A percentile compares a stretch with the other conserved stretches of the same genome.
Evolutionary conservation across 2,888 invertebrate species (phyloP).

Genomic region (Diabrotica balteata): DNA sequence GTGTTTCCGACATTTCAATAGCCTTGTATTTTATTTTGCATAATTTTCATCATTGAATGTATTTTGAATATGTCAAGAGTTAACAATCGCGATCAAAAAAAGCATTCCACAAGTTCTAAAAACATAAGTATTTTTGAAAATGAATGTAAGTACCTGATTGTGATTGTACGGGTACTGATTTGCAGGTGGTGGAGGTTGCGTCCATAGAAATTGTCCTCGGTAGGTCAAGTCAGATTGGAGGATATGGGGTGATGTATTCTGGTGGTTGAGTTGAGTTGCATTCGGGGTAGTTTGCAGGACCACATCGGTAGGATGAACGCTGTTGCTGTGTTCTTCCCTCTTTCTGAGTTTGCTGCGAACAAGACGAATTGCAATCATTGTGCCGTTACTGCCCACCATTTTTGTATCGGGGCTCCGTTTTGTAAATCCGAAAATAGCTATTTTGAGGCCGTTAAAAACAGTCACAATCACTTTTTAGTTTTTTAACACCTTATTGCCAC

Average conservation of each 20-base stretch:
- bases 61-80: too few relatives aligned
- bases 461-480: constrained; percentile 21
- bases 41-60: too few relatives aligned
- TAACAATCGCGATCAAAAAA: too few relatives aligned
- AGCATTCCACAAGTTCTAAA: too few relatives aligned
- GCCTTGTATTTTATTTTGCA: too few relatives aligned
- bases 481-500: constrained; percentile 19
- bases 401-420: constrained; percentile 55
- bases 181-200: constrained; percentile 75
- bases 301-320: constrained; percentile 68
- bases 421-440: constrained; percentile 57
- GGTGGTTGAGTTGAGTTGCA: constrained; percentile 47
- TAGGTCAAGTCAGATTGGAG: constrained; percentile 66
- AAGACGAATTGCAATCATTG: constrained; percentile 88
- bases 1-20: too few relatives aligned
- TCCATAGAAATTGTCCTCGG: constrained; percentile 79
- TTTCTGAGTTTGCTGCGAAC: constrained; percentile 90
- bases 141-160: constrained; percentile 74
- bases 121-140: constrained; percentile 7
- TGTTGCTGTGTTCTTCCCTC: constrained; percentile 79
- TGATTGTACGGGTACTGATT: constrained; percentile 79
- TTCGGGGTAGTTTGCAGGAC: constrained; percentile 66
- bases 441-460: constrained; percentile 51
- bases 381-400: constrained; percentile 87
- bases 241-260: constrained; percentile 54